These are phyloP conservation scores for Esox niger DNA, from an alignment of 2,113 vertebrate genomes.

Conservation along the genomic window DNA sequence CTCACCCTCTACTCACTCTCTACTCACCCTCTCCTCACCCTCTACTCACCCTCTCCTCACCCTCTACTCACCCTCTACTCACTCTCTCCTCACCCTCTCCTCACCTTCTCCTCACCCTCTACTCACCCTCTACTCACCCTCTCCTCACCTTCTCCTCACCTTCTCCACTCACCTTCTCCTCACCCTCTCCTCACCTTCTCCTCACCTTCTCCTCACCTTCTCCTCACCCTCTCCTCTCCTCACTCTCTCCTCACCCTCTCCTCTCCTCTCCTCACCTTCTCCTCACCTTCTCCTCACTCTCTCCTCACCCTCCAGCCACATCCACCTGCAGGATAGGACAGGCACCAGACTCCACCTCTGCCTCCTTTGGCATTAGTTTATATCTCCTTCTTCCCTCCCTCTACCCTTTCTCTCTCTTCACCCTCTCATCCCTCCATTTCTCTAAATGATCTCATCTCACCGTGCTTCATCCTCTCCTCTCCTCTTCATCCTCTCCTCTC, in stretches of 20 bases:
- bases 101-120: accelerated
- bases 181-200: not conserved
- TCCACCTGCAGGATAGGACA: too few relatives aligned
- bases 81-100: not conserved
- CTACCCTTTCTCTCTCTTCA: too few relatives aligned
- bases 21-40: too few relatives aligned
- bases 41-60: too few relatives aligned
- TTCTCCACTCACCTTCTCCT: not conserved
- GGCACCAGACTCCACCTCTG: too few relatives aligned
- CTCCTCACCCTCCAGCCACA: too few relatives aligned
- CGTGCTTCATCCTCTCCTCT: not conserved
- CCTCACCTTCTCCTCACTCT: not conserved
- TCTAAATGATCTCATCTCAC: too few relatives aligned
- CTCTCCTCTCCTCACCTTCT: too few relatives aligned
- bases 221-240: accelerated
- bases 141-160: not conserved
- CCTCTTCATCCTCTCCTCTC: not conserved
- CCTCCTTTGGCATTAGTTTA: too few relatives aligned
- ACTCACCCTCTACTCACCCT: accelerated
- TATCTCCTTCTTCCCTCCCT: too few relatives aligned
- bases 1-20: too few relatives aligned
- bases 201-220: not conserved
- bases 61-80: not conserved
- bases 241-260: accelerated
- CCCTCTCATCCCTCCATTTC: too few relatives aligned